Evolutionary conservation across 2,888 invertebrate species (phyloP).

Genomic region (Ichneumon xanthorius): DNA sequence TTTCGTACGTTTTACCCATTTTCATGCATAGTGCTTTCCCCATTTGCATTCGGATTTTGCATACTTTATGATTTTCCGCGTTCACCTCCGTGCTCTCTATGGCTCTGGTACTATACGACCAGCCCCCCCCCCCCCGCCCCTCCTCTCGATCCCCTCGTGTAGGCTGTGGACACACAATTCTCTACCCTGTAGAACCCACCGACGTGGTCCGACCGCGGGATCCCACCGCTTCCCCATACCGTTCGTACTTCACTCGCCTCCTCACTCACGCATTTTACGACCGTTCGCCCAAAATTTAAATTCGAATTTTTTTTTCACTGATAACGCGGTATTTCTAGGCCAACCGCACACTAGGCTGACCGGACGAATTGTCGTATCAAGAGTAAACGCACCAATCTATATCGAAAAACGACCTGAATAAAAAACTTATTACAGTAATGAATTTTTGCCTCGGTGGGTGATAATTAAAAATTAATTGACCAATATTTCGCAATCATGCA

Average conservation of each 20-base stretch:
- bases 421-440: neutral
- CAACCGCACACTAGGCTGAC: neutral
- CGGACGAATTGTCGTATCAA: neutral
- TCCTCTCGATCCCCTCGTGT: neutral
- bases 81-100: conserved; percentile 65
- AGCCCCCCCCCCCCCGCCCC: neutral
- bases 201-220: conserved; percentile 9
- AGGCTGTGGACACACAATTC: conserved; percentile 43
- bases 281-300: conserved; percentile 63
- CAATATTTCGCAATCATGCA: no score
- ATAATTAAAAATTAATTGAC: neutral
- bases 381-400: neutral
- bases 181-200: conserved; percentile 13
- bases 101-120: conserved; percentile 35
- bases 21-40: conserved; percentile 79
- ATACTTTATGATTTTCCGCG: conserved; percentile 82
- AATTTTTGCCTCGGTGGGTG: neutral
- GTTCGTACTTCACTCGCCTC: conserved; percentile 34
- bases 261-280: conserved; percentile 56
- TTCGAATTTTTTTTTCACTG: conserved; percentile 57
- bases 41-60: conserved; percentile 83
- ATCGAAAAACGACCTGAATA: neutral
- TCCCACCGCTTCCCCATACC: conserved; percentile 24
- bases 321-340: neutral
- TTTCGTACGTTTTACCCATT: conserved; percentile 80